phyloP scores from a whole-genome alignment of 2,113 vertebrate genomes.

The Myrmecophaga tridactyla region DNA sequence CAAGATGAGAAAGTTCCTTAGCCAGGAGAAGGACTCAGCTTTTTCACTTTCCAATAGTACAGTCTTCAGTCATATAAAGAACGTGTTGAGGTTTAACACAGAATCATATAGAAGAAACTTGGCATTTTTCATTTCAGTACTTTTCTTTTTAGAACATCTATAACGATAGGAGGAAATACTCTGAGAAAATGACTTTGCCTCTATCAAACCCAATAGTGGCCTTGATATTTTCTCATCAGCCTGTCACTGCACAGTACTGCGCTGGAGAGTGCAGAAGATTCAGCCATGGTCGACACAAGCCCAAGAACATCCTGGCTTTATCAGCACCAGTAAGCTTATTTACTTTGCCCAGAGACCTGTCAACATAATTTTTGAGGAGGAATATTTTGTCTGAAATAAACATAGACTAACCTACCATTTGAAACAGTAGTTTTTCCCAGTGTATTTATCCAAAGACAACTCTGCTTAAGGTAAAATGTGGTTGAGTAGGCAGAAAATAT shows the following conservation, averaged over 20 bases:
- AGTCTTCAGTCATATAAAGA: neutral
- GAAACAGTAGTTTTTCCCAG: neutral
- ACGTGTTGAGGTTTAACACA: no score
- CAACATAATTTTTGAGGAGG: neutral
- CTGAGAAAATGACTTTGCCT: neutral
- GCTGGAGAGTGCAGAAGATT: neutral
- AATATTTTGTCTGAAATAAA: constrained; percentile 34
- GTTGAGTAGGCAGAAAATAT: neutral
- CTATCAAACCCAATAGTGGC: neutral
- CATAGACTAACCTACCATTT: neutral
- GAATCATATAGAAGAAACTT: neutral
- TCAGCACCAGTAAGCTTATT: neutral
- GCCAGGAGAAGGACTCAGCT: neutral
- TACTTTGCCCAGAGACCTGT: neutral
- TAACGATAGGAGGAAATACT: rapidly evolving
- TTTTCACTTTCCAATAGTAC: neutral
- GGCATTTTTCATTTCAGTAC: neutral
- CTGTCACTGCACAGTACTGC: neutral
- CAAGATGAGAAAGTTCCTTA: neutral
- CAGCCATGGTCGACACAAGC: neutral
- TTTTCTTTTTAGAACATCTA: neutral
- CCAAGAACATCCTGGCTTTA: neutral
- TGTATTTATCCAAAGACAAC: neutral
- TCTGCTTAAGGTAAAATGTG: neutral
- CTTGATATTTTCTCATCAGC: neutral